Evolutionary conservation across 2,888 invertebrate species (phyloP).

Genomic region (Papilio demoleus): DNA sequence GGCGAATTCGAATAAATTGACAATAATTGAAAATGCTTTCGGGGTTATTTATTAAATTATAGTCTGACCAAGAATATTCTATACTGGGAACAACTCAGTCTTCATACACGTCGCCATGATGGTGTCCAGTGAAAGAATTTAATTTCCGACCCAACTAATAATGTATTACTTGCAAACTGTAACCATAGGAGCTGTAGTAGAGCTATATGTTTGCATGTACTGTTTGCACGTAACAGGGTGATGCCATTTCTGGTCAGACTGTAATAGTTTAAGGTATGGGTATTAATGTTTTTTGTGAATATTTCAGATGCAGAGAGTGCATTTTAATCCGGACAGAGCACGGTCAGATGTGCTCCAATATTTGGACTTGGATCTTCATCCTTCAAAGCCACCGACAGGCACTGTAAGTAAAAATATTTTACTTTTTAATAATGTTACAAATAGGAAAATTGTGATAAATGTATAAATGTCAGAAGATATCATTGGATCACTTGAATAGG

Average conservation of each 20-base stretch:
- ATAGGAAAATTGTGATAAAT: too few relatives aligned
- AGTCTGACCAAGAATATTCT: not conserved
- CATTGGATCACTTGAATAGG: too few relatives aligned
- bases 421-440: not conserved
- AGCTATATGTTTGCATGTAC: not conserved
- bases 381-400: constrained; percentile 62
- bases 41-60: not conserved
- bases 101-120: not conserved
- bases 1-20: not conserved
- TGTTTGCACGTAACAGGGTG: not conserved
- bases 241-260: not conserved
- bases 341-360: constrained; percentile 85
- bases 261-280: not conserved
- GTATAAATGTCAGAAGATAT: not conserved
- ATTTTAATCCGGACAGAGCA: constrained; percentile 49
- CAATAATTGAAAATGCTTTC: not conserved
- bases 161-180: not conserved
- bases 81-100: not conserved
- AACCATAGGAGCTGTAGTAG: not conserved
- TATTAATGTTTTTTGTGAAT: not conserved
- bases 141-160: not conserved
- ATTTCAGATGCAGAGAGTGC: constrained; percentile 42
- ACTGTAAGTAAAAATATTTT: constrained; percentile 51
- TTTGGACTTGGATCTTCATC: constrained; percentile 92
- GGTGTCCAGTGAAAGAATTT: not conserved